A percentile compares a stretch with the other conserved stretches of the same genome.
phyloP scores from a whole-genome alignment of 2,888 invertebrate species.

The Eristalis arbustorum region DNA sequence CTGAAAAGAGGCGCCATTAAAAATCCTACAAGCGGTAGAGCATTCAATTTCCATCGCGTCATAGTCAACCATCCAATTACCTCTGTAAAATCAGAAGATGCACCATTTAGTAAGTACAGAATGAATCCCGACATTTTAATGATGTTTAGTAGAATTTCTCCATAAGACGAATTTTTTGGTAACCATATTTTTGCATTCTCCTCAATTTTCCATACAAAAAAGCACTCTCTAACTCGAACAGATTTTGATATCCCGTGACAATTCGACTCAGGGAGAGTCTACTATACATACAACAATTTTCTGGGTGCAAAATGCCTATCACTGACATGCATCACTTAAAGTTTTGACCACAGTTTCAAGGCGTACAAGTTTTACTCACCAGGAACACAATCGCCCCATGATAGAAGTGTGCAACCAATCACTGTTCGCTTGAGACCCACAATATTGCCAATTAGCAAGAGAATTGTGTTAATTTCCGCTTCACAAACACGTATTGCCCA shows the following conservation, averaged over 20 bases:
- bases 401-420: conserved; percentile 30
- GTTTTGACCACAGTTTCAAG: too few species aligned
- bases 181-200: too few species aligned
- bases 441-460: conserved; percentile 34
- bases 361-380: conserved; percentile 12
- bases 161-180: too few species aligned
- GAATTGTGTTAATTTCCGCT: conserved; percentile 24
- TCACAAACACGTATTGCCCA: conserved; percentile 10
- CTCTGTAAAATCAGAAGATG: conserved; percentile 9
- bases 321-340: too few species aligned
- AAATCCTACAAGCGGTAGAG: conserved; percentile 25
- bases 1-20: conserved; percentile 49
- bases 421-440: conserved; percentile 35
- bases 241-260: too few species aligned
- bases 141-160: too few species aligned
- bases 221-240: too few species aligned
- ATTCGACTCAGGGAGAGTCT: too few species aligned
- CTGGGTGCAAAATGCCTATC: too few species aligned
- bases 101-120: not conserved
- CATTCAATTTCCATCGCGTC: conserved; percentile 31
- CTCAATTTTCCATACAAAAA: too few species aligned
- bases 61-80: conserved; percentile 22
- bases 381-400: conserved; percentile 43
- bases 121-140: not conserved
- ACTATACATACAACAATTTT: too few species aligned